These are phyloP conservation scores for Momotus momota DNA, from an alignment of 2,797 vertebrate genomes.

Conservation along the genomic window DNA sequence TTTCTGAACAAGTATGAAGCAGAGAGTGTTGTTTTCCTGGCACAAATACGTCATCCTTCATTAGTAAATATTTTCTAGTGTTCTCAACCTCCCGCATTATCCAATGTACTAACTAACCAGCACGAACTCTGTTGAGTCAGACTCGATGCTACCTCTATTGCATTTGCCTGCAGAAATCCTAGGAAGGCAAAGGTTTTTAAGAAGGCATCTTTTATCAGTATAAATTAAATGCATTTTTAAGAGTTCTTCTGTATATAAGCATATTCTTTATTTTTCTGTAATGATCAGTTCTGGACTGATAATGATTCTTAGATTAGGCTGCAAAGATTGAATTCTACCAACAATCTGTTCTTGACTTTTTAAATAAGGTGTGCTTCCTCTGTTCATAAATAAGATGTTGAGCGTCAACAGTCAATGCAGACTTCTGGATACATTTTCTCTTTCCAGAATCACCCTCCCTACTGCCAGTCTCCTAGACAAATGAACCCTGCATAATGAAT, in stretches of 20 bases:
- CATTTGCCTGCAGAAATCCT: neutral
- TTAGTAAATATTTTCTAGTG: neutral
- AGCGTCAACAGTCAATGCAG: neutral
- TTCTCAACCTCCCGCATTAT: neutral
- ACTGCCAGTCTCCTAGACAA: neutral
- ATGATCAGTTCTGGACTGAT: neutral
- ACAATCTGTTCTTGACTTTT: neutral
- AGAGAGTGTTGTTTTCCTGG: neutral
- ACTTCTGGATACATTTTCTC: neutral
- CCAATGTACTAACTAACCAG: neutral
- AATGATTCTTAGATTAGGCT: neutral
- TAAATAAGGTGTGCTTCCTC: neutral
- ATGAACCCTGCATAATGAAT: neutral
- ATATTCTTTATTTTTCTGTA: neutral
- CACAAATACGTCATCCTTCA: fast-evolving
- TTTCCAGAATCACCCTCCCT: neutral
- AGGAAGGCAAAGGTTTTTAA: neutral
- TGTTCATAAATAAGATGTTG: neutral
- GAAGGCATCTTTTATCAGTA: neutral
- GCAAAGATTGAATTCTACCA: neutral
- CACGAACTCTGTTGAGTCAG: neutral
- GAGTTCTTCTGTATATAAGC: neutral
- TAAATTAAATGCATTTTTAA: neutral
- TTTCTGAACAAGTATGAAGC: neutral
- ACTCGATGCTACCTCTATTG: neutral